phyloP scores from a whole-genome alignment of 1,140 invertebrate species.

The Caenorhabditis tropicalis region DNA sequence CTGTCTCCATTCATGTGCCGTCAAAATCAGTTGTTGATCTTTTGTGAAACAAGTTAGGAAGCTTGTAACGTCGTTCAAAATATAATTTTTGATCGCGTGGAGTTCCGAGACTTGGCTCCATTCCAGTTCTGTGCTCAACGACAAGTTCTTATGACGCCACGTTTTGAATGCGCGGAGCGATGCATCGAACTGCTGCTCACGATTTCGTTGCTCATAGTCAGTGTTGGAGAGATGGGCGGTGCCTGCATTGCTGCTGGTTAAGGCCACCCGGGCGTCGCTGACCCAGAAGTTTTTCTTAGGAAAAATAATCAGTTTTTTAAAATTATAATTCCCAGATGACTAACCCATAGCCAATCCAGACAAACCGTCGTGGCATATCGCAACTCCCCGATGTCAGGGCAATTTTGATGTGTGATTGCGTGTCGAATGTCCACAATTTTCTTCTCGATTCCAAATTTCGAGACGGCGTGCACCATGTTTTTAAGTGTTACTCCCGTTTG shows the following conservation, averaged over 20 bases:
- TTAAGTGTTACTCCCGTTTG: background rate
- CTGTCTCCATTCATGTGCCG: background rate
- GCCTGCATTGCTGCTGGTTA: background rate
- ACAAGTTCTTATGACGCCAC: background rate
- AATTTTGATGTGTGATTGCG: conserved; percentile 9
- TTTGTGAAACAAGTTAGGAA: background rate
- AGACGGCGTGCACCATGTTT: background rate
- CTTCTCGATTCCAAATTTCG: conserved; percentile 34
- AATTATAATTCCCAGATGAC: too few species aligned
- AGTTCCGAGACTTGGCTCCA: background rate
- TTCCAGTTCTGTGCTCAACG: background rate
- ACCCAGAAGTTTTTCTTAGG: conserved; percentile 7
- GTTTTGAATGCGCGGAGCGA: background rate
- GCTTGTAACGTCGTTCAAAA: background rate
- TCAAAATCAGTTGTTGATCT: background rate
- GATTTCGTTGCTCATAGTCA: background rate
- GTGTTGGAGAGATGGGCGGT: background rate
- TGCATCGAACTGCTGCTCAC: background rate
- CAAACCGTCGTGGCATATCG: background rate
- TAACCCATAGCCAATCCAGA: conserved; percentile 35
- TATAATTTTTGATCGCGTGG: background rate
- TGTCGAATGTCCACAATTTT: conserved; percentile 52
- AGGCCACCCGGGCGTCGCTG: background rate
- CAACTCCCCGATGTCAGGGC: background rate
- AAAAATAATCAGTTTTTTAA: background rate